These are phyloP conservation scores for Mesocentrotus franciscanus DNA, from an alignment of 53 echinoderm and acorn worm genomes.

Conservation along the genomic window DNA sequence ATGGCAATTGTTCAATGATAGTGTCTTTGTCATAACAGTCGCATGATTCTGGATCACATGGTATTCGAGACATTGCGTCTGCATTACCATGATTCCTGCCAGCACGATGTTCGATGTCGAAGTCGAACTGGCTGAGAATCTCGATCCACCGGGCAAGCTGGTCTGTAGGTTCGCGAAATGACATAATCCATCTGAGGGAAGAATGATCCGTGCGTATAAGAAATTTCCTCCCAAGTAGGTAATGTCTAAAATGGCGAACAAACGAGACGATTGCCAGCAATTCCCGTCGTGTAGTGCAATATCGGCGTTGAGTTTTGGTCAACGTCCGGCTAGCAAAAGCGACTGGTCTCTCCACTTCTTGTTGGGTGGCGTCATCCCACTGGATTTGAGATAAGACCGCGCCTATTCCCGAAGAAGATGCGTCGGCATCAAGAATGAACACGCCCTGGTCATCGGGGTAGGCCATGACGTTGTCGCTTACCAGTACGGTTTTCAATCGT, in stretches of 20 bases:
- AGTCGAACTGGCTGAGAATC: conserved; percentile 75
- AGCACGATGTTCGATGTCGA: conserved; percentile 72
- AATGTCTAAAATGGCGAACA: conserved; percentile 71
- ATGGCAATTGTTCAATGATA: conserved; percentile 61
- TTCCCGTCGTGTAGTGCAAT: conserved; percentile 75
- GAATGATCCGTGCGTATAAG: conserved; percentile 66
- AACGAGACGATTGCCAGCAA: conserved; percentile 71
- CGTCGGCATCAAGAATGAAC: conserved; percentile 72
- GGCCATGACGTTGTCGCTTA: conserved; percentile 61
- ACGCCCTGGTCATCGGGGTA: conserved; percentile 34
- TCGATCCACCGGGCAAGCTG: conserved; percentile 83
- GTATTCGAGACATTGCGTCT: conserved; percentile 72
- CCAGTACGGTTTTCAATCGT: conserved; percentile 66
- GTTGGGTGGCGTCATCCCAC: conserved; percentile 68
- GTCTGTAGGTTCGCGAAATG: conserved; percentile 67
- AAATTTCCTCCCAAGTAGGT: conserved; percentile 76
- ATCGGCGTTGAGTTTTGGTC: conserved; percentile 67
- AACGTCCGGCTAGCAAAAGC: conserved; percentile 75
- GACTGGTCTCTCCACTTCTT: conserved; percentile 72
- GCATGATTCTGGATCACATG: conserved; percentile 67
- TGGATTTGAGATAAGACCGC: conserved; percentile 73
- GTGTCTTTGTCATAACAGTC: conserved; percentile 68
- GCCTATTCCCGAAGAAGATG: conserved; percentile 73
- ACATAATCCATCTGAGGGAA: conserved; percentile 63
- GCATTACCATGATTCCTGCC: conserved; percentile 77